Conservation (phyloP, 2,888 invertebrate genomes). For the Macaria notata region DNA sequence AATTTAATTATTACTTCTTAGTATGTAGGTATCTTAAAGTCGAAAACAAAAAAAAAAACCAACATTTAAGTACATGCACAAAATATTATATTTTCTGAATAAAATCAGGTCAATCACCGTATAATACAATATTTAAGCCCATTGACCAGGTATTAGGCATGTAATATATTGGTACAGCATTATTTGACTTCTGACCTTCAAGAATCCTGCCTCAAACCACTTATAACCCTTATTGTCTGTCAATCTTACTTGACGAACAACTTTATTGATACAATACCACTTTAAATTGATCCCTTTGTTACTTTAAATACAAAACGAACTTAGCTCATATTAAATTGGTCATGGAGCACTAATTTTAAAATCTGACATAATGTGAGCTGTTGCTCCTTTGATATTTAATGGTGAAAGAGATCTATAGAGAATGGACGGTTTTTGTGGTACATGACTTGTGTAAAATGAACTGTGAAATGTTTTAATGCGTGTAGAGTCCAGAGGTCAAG, state of each 20-base stretch:
- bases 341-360: constrained; percentile 4
- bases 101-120: constrained; percentile 5
- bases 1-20: too few species aligned
- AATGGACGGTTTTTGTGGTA: neutral
- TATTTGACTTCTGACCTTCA: constrained; percentile 17
- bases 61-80: too few species aligned
- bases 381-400: constrained; percentile 1
- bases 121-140: neutral
- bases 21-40: too few species aligned
- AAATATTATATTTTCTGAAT: neutral
- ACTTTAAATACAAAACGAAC: neutral
- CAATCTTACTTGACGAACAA: constrained; percentile 29
- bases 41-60: too few species aligned
- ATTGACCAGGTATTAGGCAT: constrained; percentile 1
- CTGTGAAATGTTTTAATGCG: constrained; percentile 3
- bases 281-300: constrained; percentile 6
- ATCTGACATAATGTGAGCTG: constrained; percentile 10
- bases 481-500: constrained; percentile 7
- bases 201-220: constrained; percentile 19
- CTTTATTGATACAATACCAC: constrained; percentile 31
- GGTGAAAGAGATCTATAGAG: neutral
- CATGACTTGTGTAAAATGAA: constrained; percentile 5
- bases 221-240: constrained; percentile 34
- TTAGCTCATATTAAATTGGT: constrained; percentile 8
- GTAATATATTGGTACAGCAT: neutral